Evolutionary conservation across 1,140 invertebrate genomes (phyloP), one percentile per base, ranked within the genome.

Genomic region (Sitobion miscanthi): DNA sequence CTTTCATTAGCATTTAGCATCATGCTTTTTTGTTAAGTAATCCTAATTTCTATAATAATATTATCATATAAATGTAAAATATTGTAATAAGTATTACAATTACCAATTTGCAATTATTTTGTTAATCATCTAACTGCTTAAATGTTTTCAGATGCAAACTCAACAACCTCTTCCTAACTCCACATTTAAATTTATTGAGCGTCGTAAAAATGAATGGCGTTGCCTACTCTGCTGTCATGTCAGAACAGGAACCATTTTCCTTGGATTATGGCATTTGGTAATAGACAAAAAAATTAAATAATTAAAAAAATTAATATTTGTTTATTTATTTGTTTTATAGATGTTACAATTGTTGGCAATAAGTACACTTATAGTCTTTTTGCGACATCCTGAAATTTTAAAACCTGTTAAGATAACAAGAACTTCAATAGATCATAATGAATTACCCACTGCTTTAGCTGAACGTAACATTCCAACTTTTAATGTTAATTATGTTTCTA

Each of bases 171-270:
- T 45, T 35, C 23, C 3, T 45, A 91, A 23, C 42, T 45, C 57
- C 6, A 35, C 69, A 49, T 83, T 93, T 38, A 93, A 93, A 42
- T 52, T 92, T 14, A 54, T 54, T 86, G 91, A 85, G 23, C 82
- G 82, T 21, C 91, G 96, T 90, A 96, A 96, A 94, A 96, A 96
- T 93, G 97, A 97, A 94, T 97, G 97, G 96, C 96, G 96, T 93
- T 98, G 97, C 95, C 97, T 96, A 94, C 97, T 97, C 94, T 98
- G 97, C 94, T 96, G 97, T 91, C 98, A 98, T 96, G 98, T 98
- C 30, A 96, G 97, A 94, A 98, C 97, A 62, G 97, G 97, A 45
- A 98, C 97, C 23, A 96, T 98, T 90, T 95, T 97, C 93, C 96
- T 98, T 93, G 98, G 97, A 94, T 95, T 97, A 94, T 97, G 97